Percentiles rank a stretch among this genome's conserved stretches.
These are phyloP conservation scores for Clitarchus hookeri DNA, from an alignment of 2,888 invertebrate genomes.

Conservation along the genomic window DNA sequence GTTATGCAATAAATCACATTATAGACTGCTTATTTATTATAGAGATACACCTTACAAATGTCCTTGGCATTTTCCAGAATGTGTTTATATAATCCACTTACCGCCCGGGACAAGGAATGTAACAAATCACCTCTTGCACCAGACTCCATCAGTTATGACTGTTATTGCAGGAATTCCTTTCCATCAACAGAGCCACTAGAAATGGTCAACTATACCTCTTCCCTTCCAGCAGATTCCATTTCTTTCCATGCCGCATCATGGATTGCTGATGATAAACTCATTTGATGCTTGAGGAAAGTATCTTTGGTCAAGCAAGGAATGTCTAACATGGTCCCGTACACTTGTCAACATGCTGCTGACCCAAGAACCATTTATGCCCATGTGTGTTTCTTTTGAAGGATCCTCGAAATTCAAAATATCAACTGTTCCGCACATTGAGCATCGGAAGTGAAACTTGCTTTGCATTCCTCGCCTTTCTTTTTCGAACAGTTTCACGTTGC, in stretches of 20 bases:
- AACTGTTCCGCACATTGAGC: neutral
- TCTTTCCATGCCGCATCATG: constrained; percentile 18
- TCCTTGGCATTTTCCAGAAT: no score
- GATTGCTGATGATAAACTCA: neutral
- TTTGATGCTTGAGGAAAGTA: neutral
- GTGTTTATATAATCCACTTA: no score
- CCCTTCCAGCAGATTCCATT: constrained; percentile 3
- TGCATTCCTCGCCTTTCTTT: no score
- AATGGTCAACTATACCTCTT: neutral
- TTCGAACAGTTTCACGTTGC: no score
- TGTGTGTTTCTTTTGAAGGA: neutral
- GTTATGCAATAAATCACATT: no score
- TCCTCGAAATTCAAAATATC: neutral
- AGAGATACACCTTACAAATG: no score
- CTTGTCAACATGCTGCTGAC: constrained; percentile 7
- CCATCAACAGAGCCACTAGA: neutral
- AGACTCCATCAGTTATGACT: neutral
- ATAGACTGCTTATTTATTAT: no score
- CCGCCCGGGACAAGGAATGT: no score
- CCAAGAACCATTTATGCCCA: neutral
- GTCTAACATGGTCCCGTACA: neutral
- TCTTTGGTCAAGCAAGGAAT: constrained; percentile 6
- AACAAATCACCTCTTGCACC: no score
- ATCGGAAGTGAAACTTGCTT: no score
- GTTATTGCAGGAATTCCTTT: neutral